A percentile compares a stretch with the other conserved stretches of the same genome.
Conservation (phyloP, 1,140 invertebrate genomes). For the Cyclina sinensis region DNA sequence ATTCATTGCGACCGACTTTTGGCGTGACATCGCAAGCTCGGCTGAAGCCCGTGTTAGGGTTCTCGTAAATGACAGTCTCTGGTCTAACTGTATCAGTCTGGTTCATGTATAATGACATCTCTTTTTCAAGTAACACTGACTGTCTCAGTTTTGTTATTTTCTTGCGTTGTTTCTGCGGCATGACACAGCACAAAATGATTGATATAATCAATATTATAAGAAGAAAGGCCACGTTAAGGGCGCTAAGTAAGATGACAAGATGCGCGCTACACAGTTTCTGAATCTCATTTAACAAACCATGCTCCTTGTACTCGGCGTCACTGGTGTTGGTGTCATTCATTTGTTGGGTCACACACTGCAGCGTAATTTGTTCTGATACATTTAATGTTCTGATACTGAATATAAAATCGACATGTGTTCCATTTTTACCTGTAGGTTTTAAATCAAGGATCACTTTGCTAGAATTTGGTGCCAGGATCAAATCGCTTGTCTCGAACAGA, state of each 20-base stretch:
- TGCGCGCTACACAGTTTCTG: neutral
- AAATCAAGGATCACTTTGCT: neutral
- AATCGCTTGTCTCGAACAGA: neutral
- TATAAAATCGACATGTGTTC: neutral
- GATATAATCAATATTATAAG: constrained; percentile 32
- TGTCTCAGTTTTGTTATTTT: neutral
- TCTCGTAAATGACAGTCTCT: neutral
- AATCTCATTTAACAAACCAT: neutral
- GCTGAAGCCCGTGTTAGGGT: too few species aligned
- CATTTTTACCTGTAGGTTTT: neutral
- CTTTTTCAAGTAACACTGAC: neutral
- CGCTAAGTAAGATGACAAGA: neutral
- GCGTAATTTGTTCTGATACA: neutral
- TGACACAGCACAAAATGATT: constrained; percentile 33
- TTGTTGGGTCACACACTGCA: neutral
- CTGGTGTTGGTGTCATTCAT: neutral
- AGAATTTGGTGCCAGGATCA: neutral
- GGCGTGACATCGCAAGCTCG: too few species aligned
- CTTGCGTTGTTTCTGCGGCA: constrained; percentile 19
- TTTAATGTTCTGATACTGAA: neutral
- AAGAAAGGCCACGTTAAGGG: neutral
- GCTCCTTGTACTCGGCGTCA: neutral
- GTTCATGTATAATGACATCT: neutral
- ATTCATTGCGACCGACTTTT: too few species aligned
- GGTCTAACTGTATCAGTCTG: neutral